phyloP scores from a whole-genome alignment of 2,113 vertebrate genomes.

The Thermophis baileyi region DNA sequence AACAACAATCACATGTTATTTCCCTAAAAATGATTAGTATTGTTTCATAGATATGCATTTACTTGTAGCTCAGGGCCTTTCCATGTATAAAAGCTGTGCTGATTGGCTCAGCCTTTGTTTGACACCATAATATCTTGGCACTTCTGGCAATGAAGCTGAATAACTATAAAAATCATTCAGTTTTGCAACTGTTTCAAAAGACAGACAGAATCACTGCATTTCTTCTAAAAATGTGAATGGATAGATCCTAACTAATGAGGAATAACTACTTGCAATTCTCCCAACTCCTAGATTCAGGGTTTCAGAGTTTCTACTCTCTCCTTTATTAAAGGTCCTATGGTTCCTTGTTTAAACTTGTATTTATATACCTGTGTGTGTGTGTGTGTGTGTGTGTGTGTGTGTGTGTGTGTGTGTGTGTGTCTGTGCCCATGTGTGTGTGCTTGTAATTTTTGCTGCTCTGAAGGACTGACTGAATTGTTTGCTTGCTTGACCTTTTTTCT shows the following conservation, averaged over 20 bases:
- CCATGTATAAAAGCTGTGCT: neutral
- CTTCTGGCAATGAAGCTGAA: neutral
- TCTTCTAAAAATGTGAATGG: neutral
- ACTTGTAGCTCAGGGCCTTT: neutral
- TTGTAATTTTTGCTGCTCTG: neutral
- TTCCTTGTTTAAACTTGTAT: neutral
- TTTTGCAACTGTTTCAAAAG: neutral
- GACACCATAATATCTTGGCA: neutral
- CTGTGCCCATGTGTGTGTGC: neutral
- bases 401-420: neutral
- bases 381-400: neutral
- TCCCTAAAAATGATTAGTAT: neutral
- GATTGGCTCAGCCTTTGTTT: neutral
- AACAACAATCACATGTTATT: neutral
- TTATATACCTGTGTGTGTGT: neutral
- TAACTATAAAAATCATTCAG: neutral
- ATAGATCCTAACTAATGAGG: neutral
- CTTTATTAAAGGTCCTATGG: neutral
- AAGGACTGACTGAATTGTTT: neutral
- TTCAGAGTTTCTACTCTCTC: neutral
- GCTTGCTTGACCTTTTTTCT: neutral
- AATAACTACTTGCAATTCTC: neutral
- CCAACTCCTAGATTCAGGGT: neutral
- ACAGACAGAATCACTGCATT: neutral
- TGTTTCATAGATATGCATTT: neutral